Evolutionary conservation across 1,140 invertebrate species (phyloP).

Genomic region (Vanessa atalanta): DNA sequence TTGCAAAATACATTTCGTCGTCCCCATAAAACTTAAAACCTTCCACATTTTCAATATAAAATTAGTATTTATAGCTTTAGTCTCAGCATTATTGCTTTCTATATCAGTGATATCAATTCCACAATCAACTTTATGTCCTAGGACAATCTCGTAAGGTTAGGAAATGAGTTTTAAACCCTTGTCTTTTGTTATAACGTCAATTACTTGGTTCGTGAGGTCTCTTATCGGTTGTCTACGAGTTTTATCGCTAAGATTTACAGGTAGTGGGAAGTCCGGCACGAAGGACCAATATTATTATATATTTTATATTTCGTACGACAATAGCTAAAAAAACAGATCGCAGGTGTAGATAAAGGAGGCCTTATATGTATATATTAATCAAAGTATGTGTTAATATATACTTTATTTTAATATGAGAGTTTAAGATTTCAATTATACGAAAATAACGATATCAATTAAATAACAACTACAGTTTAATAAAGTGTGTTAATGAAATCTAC

Average conservation of each 20-base stretch:
- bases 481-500: slow-evolving; percentile 50
- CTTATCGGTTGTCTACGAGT: slow-evolving; percentile 54
- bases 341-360: no score
- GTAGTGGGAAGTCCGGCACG: slow-evolving; percentile 55
- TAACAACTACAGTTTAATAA: slow-evolving; percentile 1
- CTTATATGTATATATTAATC: no score
- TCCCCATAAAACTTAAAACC: background rate
- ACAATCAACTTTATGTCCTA: slow-evolving; percentile 57
- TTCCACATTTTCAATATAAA: background rate
- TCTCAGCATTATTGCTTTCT: slow-evolving; percentile 8
- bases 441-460: background rate
- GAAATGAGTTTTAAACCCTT: slow-evolving; percentile 48
- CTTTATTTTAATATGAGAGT: no score
- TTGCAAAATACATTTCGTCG: background rate
- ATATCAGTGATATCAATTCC: slow-evolving; percentile 38
- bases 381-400: no score
- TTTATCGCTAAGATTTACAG: slow-evolving; percentile 68
- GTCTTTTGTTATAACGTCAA: slow-evolving; percentile 66
- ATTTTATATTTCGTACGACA: background rate
- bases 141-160: slow-evolving; percentile 51
- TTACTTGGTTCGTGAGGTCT: slow-evolving; percentile 58
- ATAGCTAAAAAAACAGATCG: background rate
- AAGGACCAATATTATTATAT: slow-evolving; percentile 45
- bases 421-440: background rate
- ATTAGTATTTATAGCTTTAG: background rate